These are phyloP conservation scores for honey bee (Apis mellifera) DNA, from an alignment of 1,140 invertebrate genomes.

Conservation along the genomic window DNA sequence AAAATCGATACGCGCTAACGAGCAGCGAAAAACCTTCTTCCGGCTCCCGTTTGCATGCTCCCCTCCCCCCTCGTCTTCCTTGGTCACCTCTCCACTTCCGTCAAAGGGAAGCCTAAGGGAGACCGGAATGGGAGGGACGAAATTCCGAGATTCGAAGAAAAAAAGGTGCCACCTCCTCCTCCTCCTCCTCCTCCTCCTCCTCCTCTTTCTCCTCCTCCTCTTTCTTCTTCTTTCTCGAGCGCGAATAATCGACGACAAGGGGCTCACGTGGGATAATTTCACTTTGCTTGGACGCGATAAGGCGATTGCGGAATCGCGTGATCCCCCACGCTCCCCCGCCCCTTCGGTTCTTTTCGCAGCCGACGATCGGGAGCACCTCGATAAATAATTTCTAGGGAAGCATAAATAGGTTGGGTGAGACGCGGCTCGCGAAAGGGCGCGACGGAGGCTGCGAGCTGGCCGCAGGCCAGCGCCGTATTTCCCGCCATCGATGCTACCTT, in stretches of 20 bases:
- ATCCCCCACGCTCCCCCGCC: conserved; percentile 19
- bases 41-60: conserved; percentile 14
- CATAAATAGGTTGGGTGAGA: conserved; percentile 70
- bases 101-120: not conserved
- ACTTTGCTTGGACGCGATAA: conserved; percentile 78
- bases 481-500: conserved; percentile 45
- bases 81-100: not conserved
- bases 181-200: not conserved
- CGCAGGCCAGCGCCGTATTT: conserved; percentile 68
- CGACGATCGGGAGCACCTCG: conserved; percentile 21
- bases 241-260: conserved; percentile 68
- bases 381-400: conserved; percentile 74
- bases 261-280: conserved; percentile 78
- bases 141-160: not conserved
- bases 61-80: not conserved
- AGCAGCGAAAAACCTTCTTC: conserved; percentile 43
- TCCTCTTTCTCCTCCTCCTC: not conserved
- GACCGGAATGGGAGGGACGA: not conserved
- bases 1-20: conserved; percentile 39
- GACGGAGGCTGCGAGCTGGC: conserved; percentile 37
- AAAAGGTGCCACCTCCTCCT: too few species aligned
- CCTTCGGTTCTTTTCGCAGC: conserved; percentile 47
- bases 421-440: conserved; percentile 38
- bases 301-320: conserved; percentile 79
- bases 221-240: conserved; percentile 18